Evolutionary conservation across 1,140 invertebrate species (phyloP), one percentile per base, ranked within the genome.

Genomic region (Coenobita brevimanus): DNA sequence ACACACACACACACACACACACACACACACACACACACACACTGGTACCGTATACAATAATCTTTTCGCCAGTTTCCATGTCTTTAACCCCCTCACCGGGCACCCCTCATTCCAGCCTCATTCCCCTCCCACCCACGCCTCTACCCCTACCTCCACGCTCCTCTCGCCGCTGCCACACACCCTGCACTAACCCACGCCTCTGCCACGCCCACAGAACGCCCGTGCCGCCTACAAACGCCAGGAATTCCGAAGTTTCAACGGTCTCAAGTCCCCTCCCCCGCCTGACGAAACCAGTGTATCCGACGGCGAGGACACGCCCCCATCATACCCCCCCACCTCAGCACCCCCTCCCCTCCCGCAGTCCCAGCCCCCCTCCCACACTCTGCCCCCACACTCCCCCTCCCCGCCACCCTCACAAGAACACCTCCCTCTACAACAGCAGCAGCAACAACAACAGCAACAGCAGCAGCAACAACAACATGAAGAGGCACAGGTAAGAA

Each of bases 201-300:
- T 76, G 6, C 57, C 57, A 17, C 10, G 10, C 57, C 75, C 30
- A 36, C 75, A 84, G 93, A 99, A 99, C 92, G 98, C 98, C 0
- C 94, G 98, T 80, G 98, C 98, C 13, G 98, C 98, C 1, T 97
- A 98, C 92, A 98, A 99, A 92, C 94, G 98, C 57, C 93, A 93
- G 30, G 93, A 93, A 82, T 89, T 91, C 82, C 89, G 91, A 46
- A 64, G 85, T 6, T 79, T 90, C 62, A 91, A 91, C 62, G 91
- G 91, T 0, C 80, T 87, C 15, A 88, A 88, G 60, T 86, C 85
- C 4, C 89, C 89, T 2, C 89, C 89, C n/a, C 89, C 87, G 13
- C 89, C 85, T 3, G 90, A 90, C 46, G 90, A 90, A 33, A 85
- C 82, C 6, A 93, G 41, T 92, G 92, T 90, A 38, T 91, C 81